Evolutionary conservation across 1,140 invertebrate species (phyloP).

Genomic region (Monochamus saltuarius): DNA sequence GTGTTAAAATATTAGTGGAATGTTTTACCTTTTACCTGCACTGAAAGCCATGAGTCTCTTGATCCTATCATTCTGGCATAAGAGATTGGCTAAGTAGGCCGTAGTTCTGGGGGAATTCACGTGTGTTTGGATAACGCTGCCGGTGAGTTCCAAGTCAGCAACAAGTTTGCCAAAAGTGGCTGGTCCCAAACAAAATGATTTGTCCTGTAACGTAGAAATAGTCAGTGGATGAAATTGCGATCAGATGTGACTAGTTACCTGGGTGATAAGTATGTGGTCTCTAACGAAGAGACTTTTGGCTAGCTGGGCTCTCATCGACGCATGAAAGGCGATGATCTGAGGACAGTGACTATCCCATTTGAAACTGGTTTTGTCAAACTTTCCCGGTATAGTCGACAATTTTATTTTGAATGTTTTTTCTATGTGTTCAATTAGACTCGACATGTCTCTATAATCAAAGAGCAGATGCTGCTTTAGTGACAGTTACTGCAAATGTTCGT

Average conservation of each 20-base stretch:
- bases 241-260: slow-evolving; percentile 52
- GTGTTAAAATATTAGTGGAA: neutral
- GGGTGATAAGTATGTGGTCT: slow-evolving; percentile 60
- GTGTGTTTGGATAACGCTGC: slow-evolving; percentile 74
- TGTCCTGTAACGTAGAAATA: slow-evolving; percentile 58
- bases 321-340: slow-evolving; percentile 67
- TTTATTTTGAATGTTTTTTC: slow-evolving; percentile 35
- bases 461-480: too few relatives aligned
- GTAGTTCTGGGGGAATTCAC: slow-evolving; percentile 71
- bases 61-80: slow-evolving; percentile 61
- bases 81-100: slow-evolving; percentile 69
- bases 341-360: slow-evolving; percentile 71
- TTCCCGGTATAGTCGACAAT: slow-evolving; percentile 38
- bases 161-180: slow-evolving; percentile 68
- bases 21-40: slow-evolving; percentile 57
- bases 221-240: neutral
- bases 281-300: slow-evolving; percentile 62
- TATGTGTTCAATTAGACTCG: slow-evolving; percentile 33
- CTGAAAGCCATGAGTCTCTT: slow-evolving; percentile 63
- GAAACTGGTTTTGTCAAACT: slow-evolving; percentile 57
- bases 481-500: too few relatives aligned
- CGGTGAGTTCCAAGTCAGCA: slow-evolving; percentile 62
- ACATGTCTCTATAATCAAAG: neutral
- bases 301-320: slow-evolving; percentile 58
- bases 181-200: slow-evolving; percentile 73